Evolutionary conservation across 2,113 vertebrate species (phyloP), one percentile per base, ranked within the genome.

Genomic region (Ascaphus truei): DNA sequence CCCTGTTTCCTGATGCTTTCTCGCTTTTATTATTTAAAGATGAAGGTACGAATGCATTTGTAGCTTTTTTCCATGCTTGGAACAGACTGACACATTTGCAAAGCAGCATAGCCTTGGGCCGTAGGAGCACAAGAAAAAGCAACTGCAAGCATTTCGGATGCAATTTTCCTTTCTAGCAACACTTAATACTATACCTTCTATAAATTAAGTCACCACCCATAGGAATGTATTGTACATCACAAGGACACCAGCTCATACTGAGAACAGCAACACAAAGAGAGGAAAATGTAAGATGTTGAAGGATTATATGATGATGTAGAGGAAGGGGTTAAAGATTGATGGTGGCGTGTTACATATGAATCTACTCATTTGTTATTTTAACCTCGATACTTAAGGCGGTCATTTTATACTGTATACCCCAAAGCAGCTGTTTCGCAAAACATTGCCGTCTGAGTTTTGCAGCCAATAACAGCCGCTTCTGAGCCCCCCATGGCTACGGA

Each of bases 201-300:
- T 68, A 90, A 80, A 91, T 88, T 86, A 93, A 91, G 80, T 93
- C 91, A 75, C 86, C 85, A 72, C 76, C 85, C 80, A 86, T 78
- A 77, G 84, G 73, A 82, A 53, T 79, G 79, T 75, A 83, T 13
- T 83, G 86, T 60, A 88, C 84, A 33, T 88, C 90, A 80, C 91
- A 93, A 57, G 93, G 93, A 90, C 94, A 96, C 94, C 94, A 97
- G 84, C 94, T 97, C 92, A 96, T 90, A 89, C 94, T 96, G 71
- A 77, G 79, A 77, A 85, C 62, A 68, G 76, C 76, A 82, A 77
- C 84, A 80, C 75, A 81, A 68, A 75, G 73, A 85, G 81, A 83
- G 77, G 80, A 82, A 83, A 74, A 77, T 68, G 75, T 55, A 41
- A 31, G 56, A 75, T 29, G 62, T 86, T 89, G 89, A 25, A 76